Conservation (phyloP, 2,113 vertebrate genomes). For the Melanotaenia duboulayi region DNA sequence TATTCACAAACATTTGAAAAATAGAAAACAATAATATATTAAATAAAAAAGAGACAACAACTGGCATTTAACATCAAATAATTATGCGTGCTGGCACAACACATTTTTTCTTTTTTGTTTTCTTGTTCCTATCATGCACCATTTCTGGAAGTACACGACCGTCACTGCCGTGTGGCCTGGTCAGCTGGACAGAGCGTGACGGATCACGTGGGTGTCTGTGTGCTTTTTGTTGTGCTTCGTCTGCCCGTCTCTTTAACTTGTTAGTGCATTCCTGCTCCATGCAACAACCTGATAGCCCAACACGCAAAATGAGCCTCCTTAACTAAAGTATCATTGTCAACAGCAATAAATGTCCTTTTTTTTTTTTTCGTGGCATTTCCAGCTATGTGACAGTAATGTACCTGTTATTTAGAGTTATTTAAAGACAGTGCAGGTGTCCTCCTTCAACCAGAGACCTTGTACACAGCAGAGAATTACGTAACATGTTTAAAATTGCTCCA, state of each 20-base stretch:
- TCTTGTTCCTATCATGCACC: slow-evolving; percentile 83
- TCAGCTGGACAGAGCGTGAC: slow-evolving; percentile 48
- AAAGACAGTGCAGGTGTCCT: slow-evolving; percentile 42
- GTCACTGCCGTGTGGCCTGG: slow-evolving; percentile 33
- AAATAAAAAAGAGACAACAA: slow-evolving; percentile 79
- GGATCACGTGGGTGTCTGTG: slow-evolving; percentile 64
- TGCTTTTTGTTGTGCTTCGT: slow-evolving; percentile 77
- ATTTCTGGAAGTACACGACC: slow-evolving; percentile 73
- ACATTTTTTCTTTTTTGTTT: slow-evolving; percentile 68
- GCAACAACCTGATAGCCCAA: slow-evolving; percentile 35
- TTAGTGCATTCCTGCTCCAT: slow-evolving; percentile 20
- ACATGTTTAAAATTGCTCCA: background rate
- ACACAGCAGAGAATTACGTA: slow-evolving; percentile 33
- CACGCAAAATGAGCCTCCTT: slow-evolving; percentile 35
- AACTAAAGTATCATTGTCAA: slow-evolving; percentile 69
- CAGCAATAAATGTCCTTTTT: slow-evolving; percentile 65
- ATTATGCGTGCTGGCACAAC: slow-evolving; percentile 84
- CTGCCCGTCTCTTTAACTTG: slow-evolving; percentile 10
- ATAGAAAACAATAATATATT: slow-evolving; percentile 83
- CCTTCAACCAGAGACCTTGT: slow-evolving; percentile 34
- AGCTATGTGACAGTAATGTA: slow-evolving; percentile 42
- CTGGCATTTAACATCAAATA: slow-evolving; percentile 81
- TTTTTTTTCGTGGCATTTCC: slow-evolving; percentile 58
- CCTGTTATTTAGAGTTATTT: slow-evolving; percentile 39
- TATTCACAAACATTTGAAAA: slow-evolving; percentile 86